Evolutionary conservation across 2,113 vertebrate genomes (phyloP).

Genomic region (Peromyscus leucopus): DNA sequence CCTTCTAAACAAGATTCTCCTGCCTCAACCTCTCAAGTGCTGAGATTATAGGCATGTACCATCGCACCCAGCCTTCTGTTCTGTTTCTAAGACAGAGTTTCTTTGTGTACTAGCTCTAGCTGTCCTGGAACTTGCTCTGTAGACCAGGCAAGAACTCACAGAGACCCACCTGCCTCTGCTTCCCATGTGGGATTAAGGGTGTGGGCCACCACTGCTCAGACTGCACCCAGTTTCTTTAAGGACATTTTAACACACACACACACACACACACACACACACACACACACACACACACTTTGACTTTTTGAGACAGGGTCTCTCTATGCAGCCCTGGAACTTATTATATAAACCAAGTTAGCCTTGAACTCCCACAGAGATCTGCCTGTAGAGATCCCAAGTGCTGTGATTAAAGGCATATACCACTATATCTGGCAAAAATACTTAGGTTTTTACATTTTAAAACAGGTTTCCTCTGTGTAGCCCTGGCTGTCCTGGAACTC

Average conservation of each 20-base stretch:
- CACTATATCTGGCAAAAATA: neutral
- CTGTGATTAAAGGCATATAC: neutral
- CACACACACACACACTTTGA: neutral
- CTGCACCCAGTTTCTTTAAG: neutral
- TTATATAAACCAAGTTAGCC: neutral
- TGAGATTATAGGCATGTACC: neutral
- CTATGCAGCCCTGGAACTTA: neutral
- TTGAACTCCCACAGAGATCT: neutral
- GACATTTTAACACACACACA: neutral
- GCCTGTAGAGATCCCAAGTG: neutral
- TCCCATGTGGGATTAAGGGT: neutral
- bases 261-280: no score
- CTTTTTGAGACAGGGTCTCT: neutral
- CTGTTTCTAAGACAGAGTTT: neutral
- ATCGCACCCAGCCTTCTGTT: neutral
- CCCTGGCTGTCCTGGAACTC: no score
- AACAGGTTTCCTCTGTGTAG: no score
- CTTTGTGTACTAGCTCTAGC: neutral
- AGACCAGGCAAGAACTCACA: neutral
- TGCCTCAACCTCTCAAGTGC: neutral
- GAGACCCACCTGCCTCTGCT: neutral
- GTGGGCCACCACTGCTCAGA: no score
- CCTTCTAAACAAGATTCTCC: neutral
- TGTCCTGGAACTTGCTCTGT: neutral
- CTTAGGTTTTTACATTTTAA: no score